Percentiles rank a stretch among this genome's conserved stretches.
These are phyloP conservation scores for Griposia aprilina DNA, from an alignment of 2,888 invertebrate species.

Conservation along the genomic window DNA sequence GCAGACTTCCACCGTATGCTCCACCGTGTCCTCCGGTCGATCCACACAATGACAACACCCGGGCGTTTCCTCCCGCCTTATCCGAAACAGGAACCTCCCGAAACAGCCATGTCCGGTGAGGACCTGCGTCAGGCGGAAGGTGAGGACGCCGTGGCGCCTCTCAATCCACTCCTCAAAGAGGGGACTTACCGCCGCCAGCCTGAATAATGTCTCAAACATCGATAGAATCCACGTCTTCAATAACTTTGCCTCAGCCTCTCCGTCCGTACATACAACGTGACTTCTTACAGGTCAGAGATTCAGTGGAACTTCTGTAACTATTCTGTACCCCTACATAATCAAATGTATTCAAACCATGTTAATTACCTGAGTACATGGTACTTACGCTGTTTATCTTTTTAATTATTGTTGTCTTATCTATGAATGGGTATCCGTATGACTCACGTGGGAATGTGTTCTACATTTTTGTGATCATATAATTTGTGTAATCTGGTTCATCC, in stretches of 20 bases:
- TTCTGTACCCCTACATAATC: conserved; percentile 5
- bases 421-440: conserved; percentile 24
- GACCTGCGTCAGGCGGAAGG: no score
- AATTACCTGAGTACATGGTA: conserved; percentile 50
- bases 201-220: background rate
- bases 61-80: no score
- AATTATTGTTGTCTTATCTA: conserved; percentile 57
- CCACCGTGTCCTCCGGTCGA: no score
- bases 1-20: no score
- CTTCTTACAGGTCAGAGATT: background rate
- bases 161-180: no score
- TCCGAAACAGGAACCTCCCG: no score
- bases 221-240: conserved; percentile 1
- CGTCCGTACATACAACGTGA: background rate
- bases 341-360: conserved; percentile 44
- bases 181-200: no score
- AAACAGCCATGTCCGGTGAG: no score
- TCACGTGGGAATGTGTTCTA: conserved; percentile 50
- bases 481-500: conserved; percentile 24
- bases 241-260: background rate
- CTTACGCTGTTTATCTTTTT: conserved; percentile 54
- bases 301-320: conserved; percentile 42
- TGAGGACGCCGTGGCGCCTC: no score
- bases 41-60: no score
- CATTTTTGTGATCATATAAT: conserved; percentile 19